A percentile compares a stretch with the other conserved stretches of the same genome.
These are phyloP conservation scores for Cyanoramphus novaezelandiae DNA, from an alignment of 2,113 vertebrate species.

Conservation along the genomic window DNA sequence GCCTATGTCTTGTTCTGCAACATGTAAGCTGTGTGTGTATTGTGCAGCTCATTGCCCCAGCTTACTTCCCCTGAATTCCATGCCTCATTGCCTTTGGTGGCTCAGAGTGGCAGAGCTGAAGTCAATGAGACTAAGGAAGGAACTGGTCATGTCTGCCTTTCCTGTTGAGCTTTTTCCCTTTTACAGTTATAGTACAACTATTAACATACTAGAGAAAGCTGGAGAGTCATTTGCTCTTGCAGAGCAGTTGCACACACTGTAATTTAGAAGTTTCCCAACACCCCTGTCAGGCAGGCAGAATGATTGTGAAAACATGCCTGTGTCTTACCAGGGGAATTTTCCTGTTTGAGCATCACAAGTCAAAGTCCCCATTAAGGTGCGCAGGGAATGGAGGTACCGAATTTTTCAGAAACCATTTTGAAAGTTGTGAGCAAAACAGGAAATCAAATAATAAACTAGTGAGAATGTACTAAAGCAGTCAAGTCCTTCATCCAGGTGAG, in stretches of 20 bases:
- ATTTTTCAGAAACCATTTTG: background rate
- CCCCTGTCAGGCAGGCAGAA: background rate
- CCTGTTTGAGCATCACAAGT: background rate
- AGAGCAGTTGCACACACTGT: background rate
- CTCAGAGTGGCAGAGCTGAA: background rate
- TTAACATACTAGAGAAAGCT: background rate
- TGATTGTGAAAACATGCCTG: background rate
- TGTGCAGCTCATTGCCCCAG: background rate
- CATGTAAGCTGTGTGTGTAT: background rate
- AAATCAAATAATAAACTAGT: background rate
- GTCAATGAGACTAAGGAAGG: background rate
- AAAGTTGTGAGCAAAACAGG: background rate
- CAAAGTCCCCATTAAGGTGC: background rate
- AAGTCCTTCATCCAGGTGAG: background rate
- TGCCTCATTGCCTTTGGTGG: background rate
- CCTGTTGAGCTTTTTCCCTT: constrained; percentile 32
- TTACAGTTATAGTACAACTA: background rate
- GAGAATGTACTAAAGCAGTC: background rate
- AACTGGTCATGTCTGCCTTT: constrained; percentile 19
- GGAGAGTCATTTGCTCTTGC: background rate
- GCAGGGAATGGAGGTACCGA: background rate
- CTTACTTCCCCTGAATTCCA: background rate
- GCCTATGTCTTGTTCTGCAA: background rate
- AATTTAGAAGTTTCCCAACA: background rate
- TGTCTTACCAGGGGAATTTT: background rate